These are phyloP conservation scores for Eurytoma adleriae DNA, from an alignment of 2,888 invertebrate genomes.

Conservation along the genomic window DNA sequence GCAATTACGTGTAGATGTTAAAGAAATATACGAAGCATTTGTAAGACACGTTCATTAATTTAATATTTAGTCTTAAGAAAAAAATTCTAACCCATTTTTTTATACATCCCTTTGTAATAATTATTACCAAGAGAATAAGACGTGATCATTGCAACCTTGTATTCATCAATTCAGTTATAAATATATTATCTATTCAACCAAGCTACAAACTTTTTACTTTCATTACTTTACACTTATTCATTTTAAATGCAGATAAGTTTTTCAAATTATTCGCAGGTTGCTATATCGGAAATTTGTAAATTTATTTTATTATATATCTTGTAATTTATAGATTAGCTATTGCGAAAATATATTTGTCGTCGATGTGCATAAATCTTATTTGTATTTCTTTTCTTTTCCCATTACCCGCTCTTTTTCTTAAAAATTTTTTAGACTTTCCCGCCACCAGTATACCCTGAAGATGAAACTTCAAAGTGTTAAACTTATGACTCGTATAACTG, in stretches of 20 bases:
- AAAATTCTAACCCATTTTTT: constrained; percentile 50
- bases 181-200: neutral
- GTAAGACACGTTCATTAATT: constrained; percentile 52
- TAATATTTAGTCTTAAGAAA: constrained; percentile 47
- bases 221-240: neutral
- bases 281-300: constrained; percentile 39
- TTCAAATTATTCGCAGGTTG: constrained; percentile 10
- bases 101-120: constrained; percentile 50
- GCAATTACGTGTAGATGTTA: constrained; percentile 35
- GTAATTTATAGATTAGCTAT: constrained; percentile 51
- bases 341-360: constrained; percentile 47
- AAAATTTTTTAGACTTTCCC: too few relatives aligned
- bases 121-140: constrained; percentile 53
- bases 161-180: constrained; percentile 18
- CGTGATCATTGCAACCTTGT: constrained; percentile 50
- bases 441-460: too few relatives aligned
- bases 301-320: constrained; percentile 52
- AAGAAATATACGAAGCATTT: constrained; percentile 46
- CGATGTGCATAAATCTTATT: constrained; percentile 39
- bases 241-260: neutral
- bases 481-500: too few relatives aligned
- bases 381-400: constrained; percentile 49
- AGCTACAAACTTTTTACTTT: constrained; percentile 10
- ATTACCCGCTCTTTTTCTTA: neutral
- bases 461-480: too few relatives aligned